A percentile compares a stretch with the other conserved stretches of the same genome.
Conservation (phyloP, 2,888 invertebrate genomes). For the Asteroscopus sphinx region DNA sequence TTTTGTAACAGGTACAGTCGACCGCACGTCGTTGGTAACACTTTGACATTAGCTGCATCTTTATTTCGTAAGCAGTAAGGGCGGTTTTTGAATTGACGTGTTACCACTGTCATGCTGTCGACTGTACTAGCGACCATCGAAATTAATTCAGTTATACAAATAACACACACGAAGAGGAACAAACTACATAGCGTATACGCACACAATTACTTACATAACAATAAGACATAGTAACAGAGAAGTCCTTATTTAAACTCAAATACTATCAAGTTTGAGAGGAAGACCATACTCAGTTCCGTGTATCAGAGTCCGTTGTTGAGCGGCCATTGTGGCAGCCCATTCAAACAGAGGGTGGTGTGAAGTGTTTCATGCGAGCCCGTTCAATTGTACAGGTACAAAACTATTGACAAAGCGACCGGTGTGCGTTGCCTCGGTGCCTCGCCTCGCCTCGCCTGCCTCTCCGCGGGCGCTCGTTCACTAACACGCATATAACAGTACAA, state of each 20-base stretch:
- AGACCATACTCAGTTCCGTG: slow-evolving; percentile 47
- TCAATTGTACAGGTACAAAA: slow-evolving; percentile 61
- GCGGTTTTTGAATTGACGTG: no score
- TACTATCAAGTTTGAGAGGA: slow-evolving; percentile 44
- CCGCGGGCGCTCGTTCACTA: slow-evolving; percentile 52
- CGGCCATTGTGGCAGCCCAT: slow-evolving; percentile 54
- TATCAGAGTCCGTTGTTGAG: slow-evolving; percentile 46
- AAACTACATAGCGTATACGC: background rate
- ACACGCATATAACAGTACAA: slow-evolving; percentile 51
- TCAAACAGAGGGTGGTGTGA: slow-evolving; percentile 58
- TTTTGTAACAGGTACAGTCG: no score
- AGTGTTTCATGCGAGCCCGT: slow-evolving; percentile 48
- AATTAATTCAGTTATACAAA: slow-evolving; percentile 31
- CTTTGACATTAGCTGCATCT: no score
- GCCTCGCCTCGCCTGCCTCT: slow-evolving; percentile 31
- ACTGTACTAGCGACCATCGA: slow-evolving; percentile 11
- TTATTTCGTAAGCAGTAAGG: no score
- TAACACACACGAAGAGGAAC: slow-evolving; percentile 12
- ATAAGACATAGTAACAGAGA: slow-evolving; percentile 5
- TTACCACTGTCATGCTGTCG: no score
- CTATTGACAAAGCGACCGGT: slow-evolving; percentile 57
- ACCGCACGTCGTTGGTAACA: no score
- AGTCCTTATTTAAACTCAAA: slow-evolving; percentile 27
- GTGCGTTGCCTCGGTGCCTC: slow-evolving; percentile 33
- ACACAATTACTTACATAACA: background rate